A percentile compares a stretch with the other conserved stretches of the same genome.
Conservation (phyloP, 2,113 vertebrate species). For the Gallinago media region DNA sequence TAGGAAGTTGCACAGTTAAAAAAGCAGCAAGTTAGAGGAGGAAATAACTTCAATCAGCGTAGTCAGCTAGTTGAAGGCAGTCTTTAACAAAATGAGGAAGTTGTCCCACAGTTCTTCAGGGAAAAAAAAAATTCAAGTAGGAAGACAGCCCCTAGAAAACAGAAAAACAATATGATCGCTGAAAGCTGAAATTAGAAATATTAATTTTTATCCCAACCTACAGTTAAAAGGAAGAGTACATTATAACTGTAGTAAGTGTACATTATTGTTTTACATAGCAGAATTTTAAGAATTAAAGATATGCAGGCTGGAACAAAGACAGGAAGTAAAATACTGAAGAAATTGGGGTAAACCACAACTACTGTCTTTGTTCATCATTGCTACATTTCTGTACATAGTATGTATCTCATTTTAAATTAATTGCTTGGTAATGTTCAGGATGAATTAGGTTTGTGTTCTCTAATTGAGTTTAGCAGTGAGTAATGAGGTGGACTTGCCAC, state of each 20-base stretch:
- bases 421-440: background rate
- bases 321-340: background rate
- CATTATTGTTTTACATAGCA: background rate
- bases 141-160: background rate
- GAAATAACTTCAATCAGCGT: background rate
- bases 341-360: background rate
- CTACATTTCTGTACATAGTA: background rate
- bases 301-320: background rate
- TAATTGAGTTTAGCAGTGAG: background rate
- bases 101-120: background rate
- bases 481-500: background rate
- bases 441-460: background rate
- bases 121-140: background rate
- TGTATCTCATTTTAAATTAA: background rate
- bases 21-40: background rate
- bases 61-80: background rate
- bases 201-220: background rate
- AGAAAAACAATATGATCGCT: background rate
- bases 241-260: background rate
- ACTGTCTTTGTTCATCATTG: background rate
- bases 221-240: background rate
- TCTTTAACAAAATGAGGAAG: background rate
- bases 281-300: background rate
- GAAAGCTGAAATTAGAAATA: background rate
- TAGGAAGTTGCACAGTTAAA: background rate